Evolutionary conservation across 2,888 invertebrate genomes (phyloP).

Genomic region (Phragmatobia fuliginosa): DNA sequence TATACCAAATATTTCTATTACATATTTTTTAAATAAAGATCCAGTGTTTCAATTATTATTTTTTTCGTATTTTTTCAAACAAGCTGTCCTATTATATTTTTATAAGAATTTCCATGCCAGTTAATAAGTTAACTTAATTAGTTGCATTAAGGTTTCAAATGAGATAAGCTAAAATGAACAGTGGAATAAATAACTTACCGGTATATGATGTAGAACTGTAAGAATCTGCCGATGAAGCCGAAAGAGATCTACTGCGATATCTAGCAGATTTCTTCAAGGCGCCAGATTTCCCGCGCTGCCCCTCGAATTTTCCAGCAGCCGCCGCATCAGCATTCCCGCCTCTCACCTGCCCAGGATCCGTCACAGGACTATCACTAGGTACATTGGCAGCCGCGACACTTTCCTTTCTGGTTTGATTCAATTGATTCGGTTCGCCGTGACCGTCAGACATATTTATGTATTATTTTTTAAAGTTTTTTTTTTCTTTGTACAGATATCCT

Average conservation of each 20-base stretch:
- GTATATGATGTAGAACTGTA: conserved; percentile 94
- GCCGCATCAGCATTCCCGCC: conserved; percentile 73
- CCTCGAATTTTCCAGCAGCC: conserved; percentile 76
- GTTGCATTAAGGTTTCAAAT: background rate
- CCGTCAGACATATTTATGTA: conserved; percentile 73
- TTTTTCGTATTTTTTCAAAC: no score
- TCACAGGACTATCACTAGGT: conserved; percentile 91
- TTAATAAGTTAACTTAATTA: conserved; percentile 7
- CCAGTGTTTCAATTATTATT: no score
- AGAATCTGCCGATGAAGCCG: conserved; percentile 97
- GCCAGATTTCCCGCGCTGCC: conserved; percentile 87
- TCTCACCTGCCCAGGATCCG: conserved; percentile 90
- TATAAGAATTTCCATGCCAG: background rate
- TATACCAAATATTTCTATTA: no score
- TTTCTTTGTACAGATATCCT: conserved; percentile 22
- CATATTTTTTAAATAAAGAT: no score
- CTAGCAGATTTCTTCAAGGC: conserved; percentile 95
- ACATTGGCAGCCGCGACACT: conserved; percentile 80
- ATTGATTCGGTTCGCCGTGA: conserved; percentile 73
- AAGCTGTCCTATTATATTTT: background rate
- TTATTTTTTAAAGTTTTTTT: conserved; percentile 28
- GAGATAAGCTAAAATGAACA: background rate
- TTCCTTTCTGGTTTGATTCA: conserved; percentile 72
- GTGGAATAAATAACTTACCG: conserved; percentile 70
- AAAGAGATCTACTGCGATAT: conserved; percentile 95